Percentiles rank a stretch among this genome's conserved stretches.
Conservation (phyloP, 2,113 vertebrate genomes). For the Ameiurus melas region DNA sequence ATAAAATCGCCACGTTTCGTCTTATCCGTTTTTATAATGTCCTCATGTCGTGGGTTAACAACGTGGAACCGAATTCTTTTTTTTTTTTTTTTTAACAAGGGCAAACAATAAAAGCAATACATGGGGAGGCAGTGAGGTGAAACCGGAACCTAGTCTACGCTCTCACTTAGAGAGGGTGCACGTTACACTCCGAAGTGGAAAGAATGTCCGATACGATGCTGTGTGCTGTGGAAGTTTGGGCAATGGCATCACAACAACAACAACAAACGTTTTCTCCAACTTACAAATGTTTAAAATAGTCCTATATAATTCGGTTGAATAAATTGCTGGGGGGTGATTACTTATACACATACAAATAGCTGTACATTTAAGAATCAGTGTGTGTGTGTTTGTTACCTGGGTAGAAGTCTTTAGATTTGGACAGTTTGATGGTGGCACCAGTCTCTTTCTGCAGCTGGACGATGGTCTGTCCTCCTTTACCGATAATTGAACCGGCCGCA, state of each 20-base stretch:
- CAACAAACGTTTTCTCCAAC: background rate
- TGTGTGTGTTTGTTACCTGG: slow-evolving; percentile 75
- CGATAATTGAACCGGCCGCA: slow-evolving; percentile 91
- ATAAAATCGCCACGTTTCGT: background rate
- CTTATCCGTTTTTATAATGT: background rate
- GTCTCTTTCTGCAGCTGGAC: slow-evolving; percentile 94
- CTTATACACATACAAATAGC: background rate
- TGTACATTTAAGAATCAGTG: background rate
- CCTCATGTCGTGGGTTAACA: too few species aligned
- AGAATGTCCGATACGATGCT: background rate
- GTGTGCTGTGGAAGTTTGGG: background rate
- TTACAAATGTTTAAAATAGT: background rate
- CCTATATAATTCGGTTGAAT: background rate
- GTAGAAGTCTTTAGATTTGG: slow-evolving; percentile 97
- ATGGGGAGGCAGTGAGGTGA: background rate
- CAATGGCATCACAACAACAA: background rate
- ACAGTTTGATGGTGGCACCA: slow-evolving; percentile 91
- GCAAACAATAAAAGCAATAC: too few species aligned
- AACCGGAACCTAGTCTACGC: background rate
- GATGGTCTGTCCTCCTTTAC: slow-evolving; percentile 93
- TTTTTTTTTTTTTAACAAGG: background rate
- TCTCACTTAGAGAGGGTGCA: background rate
- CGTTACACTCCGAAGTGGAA: background rate
- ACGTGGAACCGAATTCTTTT: background rate
- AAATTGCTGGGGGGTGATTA: background rate